phyloP scores from a whole-genome alignment of 2,113 vertebrate species.

The Apus apus region DNA sequence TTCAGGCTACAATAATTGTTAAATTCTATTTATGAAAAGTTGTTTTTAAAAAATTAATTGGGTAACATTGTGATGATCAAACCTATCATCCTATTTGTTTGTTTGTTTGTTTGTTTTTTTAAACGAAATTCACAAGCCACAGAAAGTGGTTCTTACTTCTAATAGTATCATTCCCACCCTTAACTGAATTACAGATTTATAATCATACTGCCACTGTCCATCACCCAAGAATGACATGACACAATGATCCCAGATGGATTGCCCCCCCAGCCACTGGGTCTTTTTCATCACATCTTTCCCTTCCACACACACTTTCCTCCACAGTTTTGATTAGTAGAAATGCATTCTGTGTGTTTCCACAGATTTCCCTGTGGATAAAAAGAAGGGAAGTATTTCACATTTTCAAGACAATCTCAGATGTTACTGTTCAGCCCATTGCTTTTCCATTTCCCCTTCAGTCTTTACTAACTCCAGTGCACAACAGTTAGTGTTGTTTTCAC shows the following conservation, averaged over 20 bases:
- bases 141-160: neutral
- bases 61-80: neutral
- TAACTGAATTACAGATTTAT: conserved; percentile 12
- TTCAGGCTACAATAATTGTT: neutral
- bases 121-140: neutral
- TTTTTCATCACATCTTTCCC: conserved; percentile 16
- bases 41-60: neutral
- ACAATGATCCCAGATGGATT: neutral
- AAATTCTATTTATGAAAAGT: neutral
- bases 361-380: neutral
- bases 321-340: neutral
- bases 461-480: conserved; percentile 44
- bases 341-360: neutral
- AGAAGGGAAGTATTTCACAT: conserved; percentile 42
- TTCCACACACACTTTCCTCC: neutral
- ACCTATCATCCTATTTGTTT: neutral
- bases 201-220: neutral
- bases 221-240: neutral
- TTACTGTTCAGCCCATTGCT: neutral
- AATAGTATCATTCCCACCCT: neutral
- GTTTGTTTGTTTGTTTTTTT: neutral
- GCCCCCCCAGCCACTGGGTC: neutral
- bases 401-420: neutral
- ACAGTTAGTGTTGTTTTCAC: conserved; percentile 49
- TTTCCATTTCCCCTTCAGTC: conserved; percentile 23